phyloP scores from a whole-genome alignment of 2,113 vertebrate species.

The Puntigrus tetrazona region DNA sequence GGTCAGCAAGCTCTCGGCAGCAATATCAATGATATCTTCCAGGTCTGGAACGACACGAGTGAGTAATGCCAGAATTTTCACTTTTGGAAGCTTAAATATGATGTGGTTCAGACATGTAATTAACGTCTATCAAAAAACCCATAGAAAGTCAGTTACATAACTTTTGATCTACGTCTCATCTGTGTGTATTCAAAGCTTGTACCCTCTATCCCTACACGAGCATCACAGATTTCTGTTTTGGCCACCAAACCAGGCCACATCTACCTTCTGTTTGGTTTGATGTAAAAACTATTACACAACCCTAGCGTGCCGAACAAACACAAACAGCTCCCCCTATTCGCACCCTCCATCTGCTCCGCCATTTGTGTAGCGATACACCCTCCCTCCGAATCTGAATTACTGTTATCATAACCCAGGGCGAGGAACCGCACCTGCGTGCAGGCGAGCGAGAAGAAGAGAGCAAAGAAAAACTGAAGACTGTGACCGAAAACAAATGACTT shows the following conservation, averaged over 20 bases:
- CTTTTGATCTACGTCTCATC: background rate
- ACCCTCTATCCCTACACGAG: background rate
- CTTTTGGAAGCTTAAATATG: background rate
- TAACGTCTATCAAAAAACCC: background rate
- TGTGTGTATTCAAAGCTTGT: background rate
- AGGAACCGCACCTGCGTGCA: background rate
- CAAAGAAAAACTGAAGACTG: background rate
- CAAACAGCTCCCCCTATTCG: constrained; percentile 1
- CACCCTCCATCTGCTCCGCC: constrained; percentile 58
- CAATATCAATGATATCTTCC: no score
- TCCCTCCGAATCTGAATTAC: constrained; percentile 54
- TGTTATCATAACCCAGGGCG: constrained; percentile 42
- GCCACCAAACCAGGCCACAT: constrained; percentile 30
- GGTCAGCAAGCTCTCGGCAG: no score
- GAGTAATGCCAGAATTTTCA: no score
- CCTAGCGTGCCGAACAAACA: background rate
- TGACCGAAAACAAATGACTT: constrained; percentile 12
- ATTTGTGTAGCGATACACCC: constrained; percentile 29
- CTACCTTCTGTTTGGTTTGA: constrained; percentile 42
- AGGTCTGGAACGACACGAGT: no score
- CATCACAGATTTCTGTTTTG: constrained; percentile 37
- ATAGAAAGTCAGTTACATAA: constrained; percentile 25
- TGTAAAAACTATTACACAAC: constrained; percentile 59
- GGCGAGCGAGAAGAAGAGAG: background rate
- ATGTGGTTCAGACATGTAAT: no score